A percentile compares a stretch with the other conserved stretches of the same genome.
Conservation (phyloP, 1,140 invertebrate species). For the Lineus longissimus region DNA sequence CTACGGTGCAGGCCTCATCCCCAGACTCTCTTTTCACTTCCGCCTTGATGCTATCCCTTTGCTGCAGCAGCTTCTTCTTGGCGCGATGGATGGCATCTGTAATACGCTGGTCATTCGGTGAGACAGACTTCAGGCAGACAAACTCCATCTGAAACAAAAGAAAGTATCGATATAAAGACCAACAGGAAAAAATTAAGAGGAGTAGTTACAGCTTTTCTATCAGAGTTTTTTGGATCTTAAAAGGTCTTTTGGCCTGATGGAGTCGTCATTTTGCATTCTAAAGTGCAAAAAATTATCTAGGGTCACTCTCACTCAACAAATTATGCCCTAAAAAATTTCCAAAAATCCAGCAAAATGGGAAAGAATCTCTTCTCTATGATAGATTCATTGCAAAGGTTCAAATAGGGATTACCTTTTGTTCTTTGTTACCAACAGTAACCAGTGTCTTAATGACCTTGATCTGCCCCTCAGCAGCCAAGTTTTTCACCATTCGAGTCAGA, state of each 20-base stretch:
- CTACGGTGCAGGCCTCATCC: no score
- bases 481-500: slow-evolving; percentile 59
- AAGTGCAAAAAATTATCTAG: no score
- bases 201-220: neutral
- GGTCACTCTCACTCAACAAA: no score
- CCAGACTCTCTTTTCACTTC: neutral
- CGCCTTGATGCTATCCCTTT: neutral
- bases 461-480: slow-evolving; percentile 59
- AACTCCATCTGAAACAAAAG: slow-evolving; percentile 53
- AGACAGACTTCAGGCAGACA: slow-evolving; percentile 60
- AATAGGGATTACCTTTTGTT: slow-evolving; percentile 39
- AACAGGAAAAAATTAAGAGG: neutral
- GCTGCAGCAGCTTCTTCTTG: slow-evolving; percentile 57
- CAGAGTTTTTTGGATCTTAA: no score
- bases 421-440: slow-evolving; percentile 54
- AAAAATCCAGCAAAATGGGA: no score
- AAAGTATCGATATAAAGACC: neutral
- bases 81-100: slow-evolving; percentile 62
- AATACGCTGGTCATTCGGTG: slow-evolving; percentile 57
- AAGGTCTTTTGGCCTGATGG: no score
- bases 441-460: slow-evolving; percentile 62
- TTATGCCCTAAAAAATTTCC: no score
- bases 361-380: no score
- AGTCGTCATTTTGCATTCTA: no score
- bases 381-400: no score